phyloP scores from a whole-genome alignment of 2,797 vertebrate species.

The Premnoplex brunnescens region DNA sequence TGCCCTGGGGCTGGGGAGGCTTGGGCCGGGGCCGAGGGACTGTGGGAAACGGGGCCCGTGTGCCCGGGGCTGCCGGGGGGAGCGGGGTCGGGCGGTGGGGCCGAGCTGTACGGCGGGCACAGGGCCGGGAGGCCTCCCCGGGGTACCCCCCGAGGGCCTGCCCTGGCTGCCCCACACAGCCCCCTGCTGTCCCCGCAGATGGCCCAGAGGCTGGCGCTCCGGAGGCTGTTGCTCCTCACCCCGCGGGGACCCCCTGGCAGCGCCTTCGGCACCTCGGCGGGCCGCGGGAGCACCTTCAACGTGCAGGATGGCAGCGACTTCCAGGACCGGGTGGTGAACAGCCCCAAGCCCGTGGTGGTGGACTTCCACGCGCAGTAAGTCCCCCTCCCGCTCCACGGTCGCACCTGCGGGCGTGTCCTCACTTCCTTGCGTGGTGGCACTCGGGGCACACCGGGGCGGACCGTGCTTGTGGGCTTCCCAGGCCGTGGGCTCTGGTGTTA shows the following conservation, averaged over 20 bases:
- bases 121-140: no score
- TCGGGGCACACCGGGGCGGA: rapidly evolving
- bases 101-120: no score
- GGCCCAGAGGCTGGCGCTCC: constrained; percentile 84
- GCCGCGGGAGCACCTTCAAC: constrained; percentile 83
- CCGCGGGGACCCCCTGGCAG: neutral
- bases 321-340: constrained; percentile 91
- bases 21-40: neutral
- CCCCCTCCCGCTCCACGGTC: rapidly evolving
- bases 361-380: constrained; percentile 97
- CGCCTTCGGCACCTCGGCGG: constrained; percentile 62
- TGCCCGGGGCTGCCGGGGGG: no score
- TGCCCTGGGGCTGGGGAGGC: neutral
- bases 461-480: neutral
- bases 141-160: rapidly evolving
- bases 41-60: no score
- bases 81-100: no score
- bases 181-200: constrained; percentile 72
- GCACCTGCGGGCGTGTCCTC: rapidly evolving
- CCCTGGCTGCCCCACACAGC: no score
- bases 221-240: constrained; percentile 68
- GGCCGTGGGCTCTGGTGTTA: neutral
- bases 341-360: constrained; percentile 87
- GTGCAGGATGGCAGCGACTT: constrained; percentile 93
- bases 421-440: neutral